Percentiles rank a stretch among this genome's conserved stretches.
These are phyloP conservation scores for Cyphomyrus plagiostoma DNA, from an alignment of 2,113 vertebrate genomes.

Conservation along the genomic window DNA sequence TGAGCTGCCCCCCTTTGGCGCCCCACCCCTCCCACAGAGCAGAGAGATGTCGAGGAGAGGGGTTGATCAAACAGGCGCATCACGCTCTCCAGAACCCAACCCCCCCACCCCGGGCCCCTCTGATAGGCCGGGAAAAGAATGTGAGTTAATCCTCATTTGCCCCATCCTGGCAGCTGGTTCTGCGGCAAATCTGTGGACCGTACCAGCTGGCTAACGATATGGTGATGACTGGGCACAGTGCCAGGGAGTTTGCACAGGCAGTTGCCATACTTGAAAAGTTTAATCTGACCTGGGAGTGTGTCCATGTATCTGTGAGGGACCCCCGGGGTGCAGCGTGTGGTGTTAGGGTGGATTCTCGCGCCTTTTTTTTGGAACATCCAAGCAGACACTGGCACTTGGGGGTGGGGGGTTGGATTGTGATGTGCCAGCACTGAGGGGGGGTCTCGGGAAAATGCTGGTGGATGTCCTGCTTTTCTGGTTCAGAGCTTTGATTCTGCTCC, in stretches of 20 bases:
- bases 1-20: background rate
- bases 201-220: background rate
- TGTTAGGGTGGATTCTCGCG: background rate
- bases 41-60: background rate
- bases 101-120: background rate
- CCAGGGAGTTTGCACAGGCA: background rate
- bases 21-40: background rate
- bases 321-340: background rate
- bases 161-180: background rate
- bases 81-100: background rate
- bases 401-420: background rate
- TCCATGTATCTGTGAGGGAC: background rate
- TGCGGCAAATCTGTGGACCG: background rate
- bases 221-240: background rate
- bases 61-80: background rate
- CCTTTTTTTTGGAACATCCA: background rate
- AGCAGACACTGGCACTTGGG: background rate
- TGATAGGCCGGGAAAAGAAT: background rate
- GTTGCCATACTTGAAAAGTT: background rate
- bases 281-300: background rate
- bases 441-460: background rate
- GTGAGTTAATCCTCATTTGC: conserved; percentile 2
- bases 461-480: background rate
- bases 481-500: background rate
- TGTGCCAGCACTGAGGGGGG: background rate